Conservation (phyloP, 2,113 vertebrate species). For the Osmerus eperlanus region DNA sequence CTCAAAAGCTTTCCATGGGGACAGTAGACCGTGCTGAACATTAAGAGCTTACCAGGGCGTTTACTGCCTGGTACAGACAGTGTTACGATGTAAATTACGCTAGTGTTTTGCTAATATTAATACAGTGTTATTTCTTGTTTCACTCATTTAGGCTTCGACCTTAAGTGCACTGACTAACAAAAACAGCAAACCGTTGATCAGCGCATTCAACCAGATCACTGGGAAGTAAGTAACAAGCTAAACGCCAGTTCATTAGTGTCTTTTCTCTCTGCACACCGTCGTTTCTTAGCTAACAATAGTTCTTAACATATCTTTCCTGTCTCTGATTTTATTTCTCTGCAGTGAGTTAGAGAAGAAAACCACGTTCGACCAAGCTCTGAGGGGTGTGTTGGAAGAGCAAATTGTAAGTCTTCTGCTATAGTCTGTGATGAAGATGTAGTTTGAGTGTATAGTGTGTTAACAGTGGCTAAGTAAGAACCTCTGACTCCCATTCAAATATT, state of each 20-base stretch:
- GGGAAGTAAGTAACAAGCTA: conserved; percentile 79
- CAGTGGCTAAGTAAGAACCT: not conserved
- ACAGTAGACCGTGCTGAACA: too few species aligned
- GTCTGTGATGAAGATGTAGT: not conserved
- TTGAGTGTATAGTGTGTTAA: not conserved
- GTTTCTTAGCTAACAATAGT: not conserved
- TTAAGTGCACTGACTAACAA: conserved; percentile 77
- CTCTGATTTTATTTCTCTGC: conserved; percentile 38
- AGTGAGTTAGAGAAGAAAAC: conserved; percentile 97
- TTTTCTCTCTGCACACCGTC: too few species aligned
- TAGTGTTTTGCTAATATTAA: too few species aligned
- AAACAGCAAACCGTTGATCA: conserved; percentile 81
- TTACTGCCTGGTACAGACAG: too few species aligned
- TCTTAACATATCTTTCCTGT: not conserved
- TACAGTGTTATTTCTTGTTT: conserved; percentile 14
- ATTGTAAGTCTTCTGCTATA: conserved; percentile 77
- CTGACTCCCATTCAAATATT: too few species aligned
- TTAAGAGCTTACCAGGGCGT: too few species aligned
- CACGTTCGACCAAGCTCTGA: conserved; percentile 91
- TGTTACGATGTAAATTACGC: too few species aligned
- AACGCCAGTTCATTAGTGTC: not conserved
- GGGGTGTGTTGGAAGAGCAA: conserved; percentile 89
- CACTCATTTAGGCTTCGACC: conserved; percentile 76
- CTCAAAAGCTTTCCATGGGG: too few species aligned
- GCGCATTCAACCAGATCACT: conserved; percentile 81